Base-by-base conservation (phyloP, 2,888 invertebrate species). In the Argyresthia albistria region DNA sequence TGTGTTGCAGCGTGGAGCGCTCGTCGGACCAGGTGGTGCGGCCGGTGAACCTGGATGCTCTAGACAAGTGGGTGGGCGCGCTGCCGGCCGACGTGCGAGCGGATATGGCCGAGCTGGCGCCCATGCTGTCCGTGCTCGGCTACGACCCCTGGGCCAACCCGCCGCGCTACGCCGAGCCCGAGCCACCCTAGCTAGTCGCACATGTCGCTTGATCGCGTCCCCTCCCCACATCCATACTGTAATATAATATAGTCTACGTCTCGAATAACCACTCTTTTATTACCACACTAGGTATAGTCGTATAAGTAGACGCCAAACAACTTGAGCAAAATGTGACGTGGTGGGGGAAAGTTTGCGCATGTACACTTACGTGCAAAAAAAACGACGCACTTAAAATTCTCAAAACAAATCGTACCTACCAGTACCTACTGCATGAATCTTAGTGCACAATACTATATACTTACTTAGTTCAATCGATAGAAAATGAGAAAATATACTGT, bases 21-120 rank as follows among this genome's bases (percentile, higher is more conserved):
- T 98, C 98, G 49, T 97, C 97, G 58, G 98, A 99, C 89, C 99
- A 99, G 90, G 98, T 99, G 66, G 97, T 99, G 78, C 98, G 98
- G 70, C 97, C 99, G 11, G 95, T 99, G 56, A 99, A 99, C 89
- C 89, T 96, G 70, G 98, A 98, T 82, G 99, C 99, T 49, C 89
- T 99, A 59, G 91, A 92, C 66, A 96, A 96, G 87, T 97, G 96
- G 97, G 96, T 95, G 61, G 96, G 95, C 54, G 91, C 94, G 73
- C 91, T 97, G 71, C 96, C 97, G 67, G 91, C 92, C 25, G 98
- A 99, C 86, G 97, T 98, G 56, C 92, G 97, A 58, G 91, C 91
- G 57, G 97, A 97, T 76, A 97, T 97, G 96, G 93, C 94, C 12
- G 93, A 93, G 65, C 91, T 98, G 65, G 98, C 98, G 59, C 98